Base-by-base conservation (phyloP, 2,797 vertebrate genomes). In the Schizothorax lantsangensis region DNA sequence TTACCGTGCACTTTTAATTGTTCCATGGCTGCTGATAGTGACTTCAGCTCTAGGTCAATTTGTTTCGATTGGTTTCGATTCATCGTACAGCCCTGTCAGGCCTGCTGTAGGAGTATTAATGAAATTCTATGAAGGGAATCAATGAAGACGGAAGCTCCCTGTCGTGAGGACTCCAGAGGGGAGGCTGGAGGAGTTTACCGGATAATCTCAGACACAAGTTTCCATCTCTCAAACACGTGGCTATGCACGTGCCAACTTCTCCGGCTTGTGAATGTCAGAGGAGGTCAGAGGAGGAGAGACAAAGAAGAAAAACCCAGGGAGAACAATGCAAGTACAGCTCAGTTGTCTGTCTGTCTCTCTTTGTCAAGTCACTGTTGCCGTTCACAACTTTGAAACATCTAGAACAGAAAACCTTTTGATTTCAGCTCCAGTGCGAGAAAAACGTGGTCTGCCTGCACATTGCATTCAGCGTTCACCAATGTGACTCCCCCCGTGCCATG, bases 391-490 rank as follows among this genome's bases (percentile, higher is more conserved):
- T n/a, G 5, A 68, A 49, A 81, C 26, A 81, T 49, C 43, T 69
- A 21, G 9, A 47, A 81, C 15, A 68, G 62, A 23, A 81, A 81
- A 81, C 26, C 62, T 45, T 85, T 85, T 66, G 84, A 79, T 85
- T 85, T 79, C 52, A 26, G 26, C 71, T 45, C 38, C 45, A 69
- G 62, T 79, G 79, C 4, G 8, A 38, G 73, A 64, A 71, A 84
- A 79, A 79, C 77, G 75, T 85, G 84, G 47, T 79, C 52, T 54
- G 84, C 74, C 62, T 71, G 84, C 84, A 85, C 84, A 79, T 79
- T 85, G 77, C 75, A 72, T 66, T 71, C n/a, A 72, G 38, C 15
- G n/a, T 75, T 85, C 72, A 30, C 47, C 75, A 80, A 86, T 86
- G 74, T 80, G 66, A 80, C 77, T 72, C 62, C 23, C 19, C 43